These are phyloP conservation scores for Capitulum mitella DNA, from an alignment of 2,888 invertebrate species.

Conservation along the genomic window DNA sequence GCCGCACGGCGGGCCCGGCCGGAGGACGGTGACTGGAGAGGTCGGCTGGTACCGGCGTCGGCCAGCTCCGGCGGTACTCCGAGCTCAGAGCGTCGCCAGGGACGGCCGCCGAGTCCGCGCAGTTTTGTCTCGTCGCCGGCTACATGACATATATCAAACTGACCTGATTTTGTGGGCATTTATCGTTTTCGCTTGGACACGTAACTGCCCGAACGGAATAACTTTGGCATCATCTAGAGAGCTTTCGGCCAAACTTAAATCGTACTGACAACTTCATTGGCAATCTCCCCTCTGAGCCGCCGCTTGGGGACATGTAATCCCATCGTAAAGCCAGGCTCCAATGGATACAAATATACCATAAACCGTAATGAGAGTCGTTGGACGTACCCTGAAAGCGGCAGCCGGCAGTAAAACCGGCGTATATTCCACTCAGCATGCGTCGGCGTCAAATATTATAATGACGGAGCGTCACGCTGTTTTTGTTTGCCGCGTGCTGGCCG, in stretches of 20 bases:
- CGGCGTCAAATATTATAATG: not conserved
- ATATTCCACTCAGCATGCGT: not conserved
- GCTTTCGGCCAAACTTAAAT: not conserved
- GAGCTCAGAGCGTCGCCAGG: not conserved
- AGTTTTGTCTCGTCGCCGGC: too few relatives aligned
- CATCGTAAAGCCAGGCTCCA: not conserved
- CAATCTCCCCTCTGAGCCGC: not conserved
- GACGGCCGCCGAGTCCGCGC: too few relatives aligned
- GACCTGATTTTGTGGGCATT: not conserved
- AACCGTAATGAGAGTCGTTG: not conserved
- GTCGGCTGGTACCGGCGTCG: not conserved
- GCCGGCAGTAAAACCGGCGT: not conserved
- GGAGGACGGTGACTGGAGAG: not conserved
- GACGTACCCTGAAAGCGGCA: not conserved
- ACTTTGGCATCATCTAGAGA: not conserved
- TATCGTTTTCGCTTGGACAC: not conserved
- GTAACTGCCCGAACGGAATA: not conserved
- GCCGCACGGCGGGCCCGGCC: not conserved
- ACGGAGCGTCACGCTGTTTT: not conserved
- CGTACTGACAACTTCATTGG: not conserved
- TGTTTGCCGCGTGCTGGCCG: too few relatives aligned
- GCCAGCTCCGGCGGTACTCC: not conserved
- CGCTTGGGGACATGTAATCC: not conserved
- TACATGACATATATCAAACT: not conserved
- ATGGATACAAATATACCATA: conserved; percentile 4